Conservation (phyloP, 2,113 vertebrate species). For the Callospermophilus lateralis region DNA sequence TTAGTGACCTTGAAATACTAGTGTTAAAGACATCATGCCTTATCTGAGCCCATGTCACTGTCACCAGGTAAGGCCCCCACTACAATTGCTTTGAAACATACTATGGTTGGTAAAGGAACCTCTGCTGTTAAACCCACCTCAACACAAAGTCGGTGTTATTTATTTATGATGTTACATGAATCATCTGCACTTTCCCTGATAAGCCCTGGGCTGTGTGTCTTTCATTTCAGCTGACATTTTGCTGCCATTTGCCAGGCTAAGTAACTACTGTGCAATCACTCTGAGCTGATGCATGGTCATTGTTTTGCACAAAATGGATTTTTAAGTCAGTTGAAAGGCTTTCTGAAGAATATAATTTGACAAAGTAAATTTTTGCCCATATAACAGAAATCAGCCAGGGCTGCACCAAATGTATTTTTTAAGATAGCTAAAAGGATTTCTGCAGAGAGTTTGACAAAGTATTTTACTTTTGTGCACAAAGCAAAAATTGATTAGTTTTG, state of each 20-base stretch:
- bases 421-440: constrained; percentile 84
- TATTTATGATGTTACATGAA: constrained; percentile 89
- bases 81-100: constrained; percentile 83
- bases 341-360: constrained; percentile 87
- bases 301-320: constrained; percentile 88
- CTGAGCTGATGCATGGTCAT: constrained; percentile 87
- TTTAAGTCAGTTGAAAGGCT: constrained; percentile 86
- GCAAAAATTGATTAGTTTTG: constrained; percentile 80
- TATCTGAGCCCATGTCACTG: constrained; percentile 83
- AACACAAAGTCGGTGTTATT: constrained; percentile 85
- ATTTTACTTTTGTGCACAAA: constrained; percentile 82
- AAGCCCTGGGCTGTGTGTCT: constrained; percentile 88
- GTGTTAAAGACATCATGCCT: constrained; percentile 81
- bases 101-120: constrained; percentile 78
- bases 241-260: constrained; percentile 88
- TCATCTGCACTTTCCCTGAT: constrained; percentile 89
- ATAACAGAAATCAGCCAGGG: constrained; percentile 81
- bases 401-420: constrained; percentile 82
- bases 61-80: constrained; percentile 83
- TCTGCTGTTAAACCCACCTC: constrained; percentile 83
- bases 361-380: constrained; percentile 85
- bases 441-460: constrained; percentile 83
- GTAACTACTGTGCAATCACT: constrained; percentile 87
- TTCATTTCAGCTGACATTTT: constrained; percentile 90
- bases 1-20: constrained; percentile 87